phyloP scores from a whole-genome alignment of 2,888 invertebrate species.

The Orthosia incerta region DNA sequence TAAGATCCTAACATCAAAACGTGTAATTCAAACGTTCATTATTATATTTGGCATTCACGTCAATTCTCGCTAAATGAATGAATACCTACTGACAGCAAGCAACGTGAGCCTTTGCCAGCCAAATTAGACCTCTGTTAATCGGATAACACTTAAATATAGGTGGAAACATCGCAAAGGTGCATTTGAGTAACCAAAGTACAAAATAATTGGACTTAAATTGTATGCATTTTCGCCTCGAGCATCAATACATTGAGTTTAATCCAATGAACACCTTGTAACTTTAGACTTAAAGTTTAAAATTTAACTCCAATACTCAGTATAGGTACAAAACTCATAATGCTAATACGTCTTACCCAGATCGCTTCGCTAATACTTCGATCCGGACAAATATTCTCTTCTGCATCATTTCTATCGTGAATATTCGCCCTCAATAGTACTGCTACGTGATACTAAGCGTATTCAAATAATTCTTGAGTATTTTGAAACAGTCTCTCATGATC shows the following conservation, averaged over 20 bases:
- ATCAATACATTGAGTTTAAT: not conserved
- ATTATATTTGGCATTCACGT: constrained; percentile 63
- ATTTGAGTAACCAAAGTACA: constrained; percentile 56
- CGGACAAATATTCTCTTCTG: constrained; percentile 50
- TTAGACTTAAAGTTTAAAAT: constrained; percentile 29
- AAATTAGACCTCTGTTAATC: constrained; percentile 60
- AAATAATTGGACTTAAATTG: constrained; percentile 47
- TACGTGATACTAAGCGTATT: constrained; percentile 32
- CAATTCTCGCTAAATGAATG: constrained; percentile 58
- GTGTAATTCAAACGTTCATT: constrained; percentile 57
- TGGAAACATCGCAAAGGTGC: constrained; percentile 53
- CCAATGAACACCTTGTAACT: constrained; percentile 4
- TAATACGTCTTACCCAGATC: constrained; percentile 56
- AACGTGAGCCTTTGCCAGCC: constrained; percentile 60
- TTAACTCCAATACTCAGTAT: not conserved
- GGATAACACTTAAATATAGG: constrained; percentile 52
- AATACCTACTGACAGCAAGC: constrained; percentile 63
- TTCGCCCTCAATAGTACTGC: constrained; percentile 21
- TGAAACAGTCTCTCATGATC: constrained; percentile 18
- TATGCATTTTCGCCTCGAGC: constrained; percentile 32
- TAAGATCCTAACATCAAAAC: constrained; percentile 48
- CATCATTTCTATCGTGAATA: constrained; percentile 39
- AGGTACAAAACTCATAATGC: constrained; percentile 44
- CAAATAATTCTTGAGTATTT: constrained; percentile 36
- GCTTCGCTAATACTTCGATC: constrained; percentile 42